Base-by-base conservation (phyloP, 2,797 vertebrate species). In the Semaprochilodus insignis region DNA sequence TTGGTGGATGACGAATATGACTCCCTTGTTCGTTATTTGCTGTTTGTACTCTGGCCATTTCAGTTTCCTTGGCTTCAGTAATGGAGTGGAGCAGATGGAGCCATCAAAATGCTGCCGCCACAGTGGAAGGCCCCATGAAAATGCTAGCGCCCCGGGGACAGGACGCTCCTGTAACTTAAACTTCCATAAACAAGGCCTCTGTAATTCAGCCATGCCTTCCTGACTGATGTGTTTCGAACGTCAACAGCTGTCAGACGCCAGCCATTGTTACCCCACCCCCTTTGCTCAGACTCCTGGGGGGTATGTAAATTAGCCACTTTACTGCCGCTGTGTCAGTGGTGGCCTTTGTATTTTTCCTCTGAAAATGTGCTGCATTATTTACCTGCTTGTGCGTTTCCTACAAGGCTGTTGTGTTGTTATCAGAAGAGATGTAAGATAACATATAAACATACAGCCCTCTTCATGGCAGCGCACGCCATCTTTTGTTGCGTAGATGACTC, bases 141-240 rank as follows among this genome's bases (percentile, higher is more conserved):
- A 69, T 83, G 27, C 48, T 76, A 71, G 36, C 80, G 77, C 80
- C 86, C 77, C 27, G 16, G 78, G 81, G 67, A 34, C 74, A 78
- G 51, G 52, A 63, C 83, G 67, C 76, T 36, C 63, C 67, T 79
- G 67, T 80, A 80, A 82, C 84, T 88, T 83, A 84, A 88, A 87
- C 81, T 85, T 74, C 66, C 80, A 80, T 85, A 87, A 75, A 89
- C 83, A 90, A 78, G 86, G 83, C 80, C 82, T 1, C 5, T 80
- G 83, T 81, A 86, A 88, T 87, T 90, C 85, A 86, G 78, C 31
- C 16, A 74, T 85, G 85, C 82, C 67, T 91, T 86, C 65, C 80
- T 87, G 88, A 89, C 66, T 81, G 87, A 89, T 88, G 88, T 77
- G 86, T 83, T 81, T 40, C 74, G 81, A 94, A 91, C 87, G 78